These are phyloP conservation scores for Drosophila mulleri DNA, from an alignment of 2,888 invertebrate genomes.

Conservation along the genomic window DNA sequence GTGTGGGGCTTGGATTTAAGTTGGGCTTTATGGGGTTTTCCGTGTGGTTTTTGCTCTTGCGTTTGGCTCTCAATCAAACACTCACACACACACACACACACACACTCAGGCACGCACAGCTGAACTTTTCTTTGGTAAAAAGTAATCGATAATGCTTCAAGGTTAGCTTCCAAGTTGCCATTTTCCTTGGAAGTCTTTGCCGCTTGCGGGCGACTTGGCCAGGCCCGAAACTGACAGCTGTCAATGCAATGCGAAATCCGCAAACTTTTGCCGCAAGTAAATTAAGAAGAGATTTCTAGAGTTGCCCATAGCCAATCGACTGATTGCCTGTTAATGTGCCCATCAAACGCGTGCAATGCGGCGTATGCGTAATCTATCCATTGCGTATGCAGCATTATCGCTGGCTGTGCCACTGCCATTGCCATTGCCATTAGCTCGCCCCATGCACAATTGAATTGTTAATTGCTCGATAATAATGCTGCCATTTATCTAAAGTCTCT, in stretches of 20 bases:
- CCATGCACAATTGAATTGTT: slow-evolving; percentile 22
- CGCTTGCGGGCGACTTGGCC: neutral
- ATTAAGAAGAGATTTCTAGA: neutral
- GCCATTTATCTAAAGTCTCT: slow-evolving; percentile 28
- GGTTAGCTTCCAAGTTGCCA: slow-evolving; percentile 48
- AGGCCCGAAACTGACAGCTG: slow-evolving; percentile 33
- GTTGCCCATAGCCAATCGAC: neutral
- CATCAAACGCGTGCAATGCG: slow-evolving; percentile 30
- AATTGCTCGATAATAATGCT: slow-evolving; percentile 46
- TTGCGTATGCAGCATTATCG: slow-evolving; percentile 11
- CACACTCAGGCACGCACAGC: slow-evolving; percentile 5
- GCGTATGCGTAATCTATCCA: slow-evolving; percentile 60
- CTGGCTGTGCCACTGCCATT: too few relatives aligned
- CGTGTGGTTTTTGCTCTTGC: slow-evolving; percentile 1
- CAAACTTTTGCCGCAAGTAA: neutral
- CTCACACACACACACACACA: slow-evolving; percentile 44
- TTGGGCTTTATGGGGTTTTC: slow-evolving; percentile 6
- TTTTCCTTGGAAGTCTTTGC: slow-evolving; percentile 33
- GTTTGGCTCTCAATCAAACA: slow-evolving; percentile 43
- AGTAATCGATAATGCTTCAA: slow-evolving; percentile 69
- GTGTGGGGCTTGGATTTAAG: slow-evolving; percentile 17
- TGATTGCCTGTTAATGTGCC: too few relatives aligned
- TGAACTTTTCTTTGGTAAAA: slow-evolving; percentile 10
- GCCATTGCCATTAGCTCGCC: slow-evolving; percentile 2
- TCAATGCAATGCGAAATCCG: slow-evolving; percentile 20